Base-by-base conservation (phyloP, 92 coral and sea anemone genomes). In the Virgularia gustaviana region DNA sequence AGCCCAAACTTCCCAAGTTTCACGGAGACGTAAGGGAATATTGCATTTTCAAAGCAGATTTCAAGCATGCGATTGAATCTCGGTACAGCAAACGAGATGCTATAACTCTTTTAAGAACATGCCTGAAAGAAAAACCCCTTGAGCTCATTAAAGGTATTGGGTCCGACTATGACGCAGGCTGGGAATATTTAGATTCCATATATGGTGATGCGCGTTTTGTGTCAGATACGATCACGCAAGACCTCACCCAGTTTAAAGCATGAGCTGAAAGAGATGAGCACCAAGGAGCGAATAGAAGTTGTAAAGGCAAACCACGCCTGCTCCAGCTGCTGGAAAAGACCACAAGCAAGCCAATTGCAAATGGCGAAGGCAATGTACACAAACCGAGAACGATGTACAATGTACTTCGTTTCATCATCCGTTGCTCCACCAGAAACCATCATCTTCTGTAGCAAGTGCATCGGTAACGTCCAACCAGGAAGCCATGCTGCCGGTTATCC, bases 171-270 rank as follows among this genome's bases (percentile, higher is more conserved):
- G 70, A 41, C 72, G 64, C 79, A 13, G 77, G 76, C 33, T 74
- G 64, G 80, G 52, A 76, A 15, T 76, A 76, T 24, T 37, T 62
- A 3, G 63, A 75, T 37, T 60, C 64, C 12, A 35, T 73, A 2
- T 59, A 65, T 41, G 80, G 67, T 22, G 73, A 44, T 56, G 32
- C 33, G 38, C 45, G 66, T 8, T 22, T 81, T 36, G 78, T 80
- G 8, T 55, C 85, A 43, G 86, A 85, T 51, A 85, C 86, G 34
- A 45, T 85, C 3, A 73, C 79, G 13, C 90, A 86, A 25, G 86
- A 86, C 36, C 81, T 86, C 16, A 47, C 49, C 6, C 57, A 86
- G 67, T 83, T 87, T 24, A 65, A 77, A 25, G 60, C 90, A 33
- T 59, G 67, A 44, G 79, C 64, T 2, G 59, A 76, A 33, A 88